Evolutionary conservation across 2,888 invertebrate species (phyloP).

Genomic region (Chloroclystis v-ata): DNA sequence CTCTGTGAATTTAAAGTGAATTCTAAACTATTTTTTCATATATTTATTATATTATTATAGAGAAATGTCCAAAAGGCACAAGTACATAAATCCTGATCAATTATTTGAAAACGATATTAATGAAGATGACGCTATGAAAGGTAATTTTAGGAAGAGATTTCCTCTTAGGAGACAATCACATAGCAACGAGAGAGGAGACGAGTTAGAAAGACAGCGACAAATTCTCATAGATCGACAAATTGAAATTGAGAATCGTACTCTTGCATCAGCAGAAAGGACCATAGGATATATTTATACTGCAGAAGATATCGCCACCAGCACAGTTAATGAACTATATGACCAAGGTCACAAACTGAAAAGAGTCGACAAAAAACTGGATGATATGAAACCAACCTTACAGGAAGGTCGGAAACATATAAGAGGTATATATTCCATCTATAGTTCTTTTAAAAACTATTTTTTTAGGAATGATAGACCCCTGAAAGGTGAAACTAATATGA

Average conservation of each 20-base stretch:
- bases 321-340: slow-evolving; percentile 92
- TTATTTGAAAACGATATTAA: slow-evolving; percentile 5
- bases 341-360: slow-evolving; percentile 94
- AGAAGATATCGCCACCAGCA: slow-evolving; percentile 93
- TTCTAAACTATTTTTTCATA: no score
- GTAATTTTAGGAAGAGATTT: slow-evolving; percentile 7
- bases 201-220: slow-evolving; percentile 82
- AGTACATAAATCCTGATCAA: slow-evolving; percentile 10
- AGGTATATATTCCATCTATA: slow-evolving; percentile 97
- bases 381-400: slow-evolving; percentile 91
- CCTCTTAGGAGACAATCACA: slow-evolving; percentile 2
- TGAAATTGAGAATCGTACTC: slow-evolving; percentile 88
- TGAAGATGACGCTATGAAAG: neutral
- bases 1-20: no score
- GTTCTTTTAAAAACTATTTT: slow-evolving; percentile 96
- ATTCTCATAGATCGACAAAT: slow-evolving; percentile 83
- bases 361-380: slow-evolving; percentile 91
- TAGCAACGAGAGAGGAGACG: slow-evolving; percentile 38
- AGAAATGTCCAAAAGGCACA: slow-evolving; percentile 10
- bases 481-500: neutral
- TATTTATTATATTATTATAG: no score
- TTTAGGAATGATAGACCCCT: slow-evolving; percentile 70
- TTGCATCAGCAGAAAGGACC: slow-evolving; percentile 88
- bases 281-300: slow-evolving; percentile 90
- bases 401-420: slow-evolving; percentile 96